Percentiles rank a stretch among this genome's conserved stretches.
Evolutionary conservation across 2,888 invertebrate genomes (phyloP).

Genomic region (Agrotis clavis): DNA sequence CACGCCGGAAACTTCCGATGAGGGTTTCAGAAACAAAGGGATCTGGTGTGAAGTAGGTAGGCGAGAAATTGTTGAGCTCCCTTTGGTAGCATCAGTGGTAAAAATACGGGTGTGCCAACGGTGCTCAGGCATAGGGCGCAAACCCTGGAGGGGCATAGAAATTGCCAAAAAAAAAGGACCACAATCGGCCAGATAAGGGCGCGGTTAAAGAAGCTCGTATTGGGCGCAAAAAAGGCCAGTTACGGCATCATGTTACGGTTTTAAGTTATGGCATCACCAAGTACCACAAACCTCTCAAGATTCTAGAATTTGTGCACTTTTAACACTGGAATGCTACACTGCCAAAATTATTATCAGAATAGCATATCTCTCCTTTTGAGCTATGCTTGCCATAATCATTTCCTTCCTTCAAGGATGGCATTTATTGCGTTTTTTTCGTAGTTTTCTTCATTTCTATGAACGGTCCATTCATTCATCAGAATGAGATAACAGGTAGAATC

Average conservation of each 20-base stretch:
- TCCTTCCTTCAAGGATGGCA: not conserved
- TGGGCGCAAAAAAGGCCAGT: too few relatives aligned
- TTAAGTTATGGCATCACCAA: slow-evolving; percentile 1
- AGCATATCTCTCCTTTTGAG: not conserved
- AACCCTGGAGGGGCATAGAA: too few relatives aligned
- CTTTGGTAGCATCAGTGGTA: too few relatives aligned
- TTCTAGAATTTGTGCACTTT: not conserved
- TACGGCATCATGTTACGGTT: too few relatives aligned
- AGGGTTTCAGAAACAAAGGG: slow-evolving; percentile 22
- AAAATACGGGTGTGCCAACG: too few relatives aligned
- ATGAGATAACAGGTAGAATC: not conserved
- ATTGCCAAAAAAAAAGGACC: too few relatives aligned
- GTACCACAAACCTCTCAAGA: slow-evolving; percentile 8
- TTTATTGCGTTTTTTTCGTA: not conserved
- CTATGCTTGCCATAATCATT: not conserved
- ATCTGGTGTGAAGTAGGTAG: slow-evolving; percentile 9
- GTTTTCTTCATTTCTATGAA: not conserved
- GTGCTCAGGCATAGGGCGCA: too few relatives aligned
- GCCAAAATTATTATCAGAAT: not conserved
- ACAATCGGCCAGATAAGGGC: too few relatives aligned
- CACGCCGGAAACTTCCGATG: slow-evolving; percentile 20
- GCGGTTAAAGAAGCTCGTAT: too few relatives aligned
- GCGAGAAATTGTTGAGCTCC: too few relatives aligned
- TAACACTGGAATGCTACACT: not conserved
- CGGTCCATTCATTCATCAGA: not conserved